A percentile compares a stretch with the other conserved stretches of the same genome.
These are phyloP conservation scores for Sebastes schlegelii DNA, from an alignment of 2,113 vertebrate species.

Conservation along the genomic window DNA sequence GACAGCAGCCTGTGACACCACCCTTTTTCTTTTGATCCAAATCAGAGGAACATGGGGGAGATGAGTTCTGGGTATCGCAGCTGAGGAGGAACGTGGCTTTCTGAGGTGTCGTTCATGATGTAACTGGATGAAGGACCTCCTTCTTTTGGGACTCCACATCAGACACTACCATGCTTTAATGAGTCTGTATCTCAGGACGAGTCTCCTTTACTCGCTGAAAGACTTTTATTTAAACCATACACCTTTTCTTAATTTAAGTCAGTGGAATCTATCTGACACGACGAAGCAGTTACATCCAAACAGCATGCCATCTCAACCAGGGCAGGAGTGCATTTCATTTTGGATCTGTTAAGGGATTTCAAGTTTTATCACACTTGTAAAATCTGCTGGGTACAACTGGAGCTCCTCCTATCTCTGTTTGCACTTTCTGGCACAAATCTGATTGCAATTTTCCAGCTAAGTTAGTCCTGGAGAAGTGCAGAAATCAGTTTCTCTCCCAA, in stretches of 20 bases:
- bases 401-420: not conserved
- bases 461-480: not conserved
- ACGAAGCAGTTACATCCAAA: slow-evolving; percentile 16
- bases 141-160: slow-evolving; percentile 7
- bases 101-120: not conserved
- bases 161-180: slow-evolving; percentile 10
- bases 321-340: slow-evolving; percentile 12
- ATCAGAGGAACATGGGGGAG: not conserved
- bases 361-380: slow-evolving; percentile 1
- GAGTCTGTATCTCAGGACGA: not conserved
- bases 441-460: not conserved
- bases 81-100: slow-evolving; percentile 9
- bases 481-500: not conserved
- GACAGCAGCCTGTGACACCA: slow-evolving; percentile 87
- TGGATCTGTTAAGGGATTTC: not conserved
- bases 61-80: slow-evolving; percentile 10
- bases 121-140: slow-evolving; percentile 16
- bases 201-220: not conserved
- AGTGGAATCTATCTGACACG: not conserved
- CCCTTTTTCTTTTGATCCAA: not conserved
- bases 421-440: slow-evolving; percentile 17
- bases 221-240: not conserved
- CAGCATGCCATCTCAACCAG: slow-evolving; percentile 32
- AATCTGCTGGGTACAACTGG: slow-evolving; percentile 36
- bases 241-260: slow-evolving; percentile 4